Percentiles rank a stretch among this genome's conserved stretches.
Evolutionary conservation across 2,113 vertebrate species (phyloP).

Genomic region (Xenus cinereus): DNA sequence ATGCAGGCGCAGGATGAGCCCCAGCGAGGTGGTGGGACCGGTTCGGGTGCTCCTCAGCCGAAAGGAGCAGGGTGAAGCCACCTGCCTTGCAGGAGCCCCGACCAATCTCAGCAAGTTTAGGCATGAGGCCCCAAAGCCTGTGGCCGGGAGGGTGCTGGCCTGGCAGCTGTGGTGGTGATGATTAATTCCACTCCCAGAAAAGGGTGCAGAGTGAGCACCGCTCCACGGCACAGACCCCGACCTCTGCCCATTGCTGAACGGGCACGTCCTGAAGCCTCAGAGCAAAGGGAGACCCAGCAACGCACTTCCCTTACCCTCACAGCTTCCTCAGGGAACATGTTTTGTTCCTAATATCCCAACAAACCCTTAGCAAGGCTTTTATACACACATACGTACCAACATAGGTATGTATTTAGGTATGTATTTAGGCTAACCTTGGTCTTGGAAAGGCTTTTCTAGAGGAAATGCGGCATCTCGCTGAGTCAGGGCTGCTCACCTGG

Average conservation of each 20-base stretch:
- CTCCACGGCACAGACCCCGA: background rate
- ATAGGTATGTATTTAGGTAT: accelerated
- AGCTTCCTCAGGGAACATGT: background rate
- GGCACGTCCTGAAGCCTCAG: background rate
- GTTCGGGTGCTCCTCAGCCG: background rate
- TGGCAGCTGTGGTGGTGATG: background rate
- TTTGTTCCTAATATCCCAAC: background rate
- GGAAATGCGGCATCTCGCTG: background rate
- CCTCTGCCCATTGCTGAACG: accelerated
- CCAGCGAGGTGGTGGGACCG: accelerated
- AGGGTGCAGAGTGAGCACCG: background rate
- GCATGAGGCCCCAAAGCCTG: background rate
- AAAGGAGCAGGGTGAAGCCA: background rate
- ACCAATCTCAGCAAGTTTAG: background rate
- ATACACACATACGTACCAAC: accelerated
- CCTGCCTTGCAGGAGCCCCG: background rate
- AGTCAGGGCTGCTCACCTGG: background rate
- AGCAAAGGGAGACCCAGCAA: background rate
- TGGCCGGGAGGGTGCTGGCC: background rate
- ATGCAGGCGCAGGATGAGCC: background rate
- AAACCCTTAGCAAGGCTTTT: background rate
- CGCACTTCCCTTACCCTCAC: accelerated
- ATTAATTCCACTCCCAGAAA: background rate
- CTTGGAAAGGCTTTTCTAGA: background rate
- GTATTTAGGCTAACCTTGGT: background rate